Base-by-base conservation (phyloP, 2,797 vertebrate genomes). In the Dallia pectoralis region DNA sequence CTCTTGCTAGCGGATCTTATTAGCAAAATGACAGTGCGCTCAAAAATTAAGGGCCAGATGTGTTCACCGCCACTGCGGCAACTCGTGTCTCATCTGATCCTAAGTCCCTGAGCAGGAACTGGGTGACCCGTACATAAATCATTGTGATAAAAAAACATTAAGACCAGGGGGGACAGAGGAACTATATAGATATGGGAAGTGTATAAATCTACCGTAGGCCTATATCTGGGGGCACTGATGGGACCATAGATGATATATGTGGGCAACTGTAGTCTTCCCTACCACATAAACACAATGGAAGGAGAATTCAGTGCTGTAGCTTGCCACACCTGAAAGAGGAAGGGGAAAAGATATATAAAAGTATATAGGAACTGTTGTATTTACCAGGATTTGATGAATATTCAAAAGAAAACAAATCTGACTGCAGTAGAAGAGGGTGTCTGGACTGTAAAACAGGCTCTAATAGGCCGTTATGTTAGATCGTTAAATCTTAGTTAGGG, bases 121-220 rank as follows among this genome's bases (percentile, higher is more conserved):
- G 19, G 29, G 40, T 49, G 44, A 63, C 69, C 51, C 27, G 25
- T 12, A 70, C 69, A 70, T 70, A 59, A 77, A 87, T 90, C 84
- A 86, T 77, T 64, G 70, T 75, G 67, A 77, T 59, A 77, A 73
- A 72, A 75, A 70, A 84, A 74, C 80, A 79, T 80, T 65, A 63
- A 70, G 77, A 81, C 84, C 80, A 69, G 66, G 48, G 40, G 87
- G 87, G 88, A 87, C 66, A 19, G 67, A 12, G 59, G 77, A 70
- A 75, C 75, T 86, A 83, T 86, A 83, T 77, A 84, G 81, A 84
- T 80, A 85, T 75, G 76, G 77, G 76, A 76, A 74, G 80, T 80
- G 78, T 74, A 89, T 87, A 85, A 88, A 91, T 89, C 84, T 85
- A 83, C 74, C 74, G 6, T 27, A 70, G 83, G 82, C 81, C 83